Evolutionary conservation across 2,113 vertebrate species (phyloP), one percentile per base, ranked within the genome.

Genomic region (Datnioides undecimradiatus): DNA sequence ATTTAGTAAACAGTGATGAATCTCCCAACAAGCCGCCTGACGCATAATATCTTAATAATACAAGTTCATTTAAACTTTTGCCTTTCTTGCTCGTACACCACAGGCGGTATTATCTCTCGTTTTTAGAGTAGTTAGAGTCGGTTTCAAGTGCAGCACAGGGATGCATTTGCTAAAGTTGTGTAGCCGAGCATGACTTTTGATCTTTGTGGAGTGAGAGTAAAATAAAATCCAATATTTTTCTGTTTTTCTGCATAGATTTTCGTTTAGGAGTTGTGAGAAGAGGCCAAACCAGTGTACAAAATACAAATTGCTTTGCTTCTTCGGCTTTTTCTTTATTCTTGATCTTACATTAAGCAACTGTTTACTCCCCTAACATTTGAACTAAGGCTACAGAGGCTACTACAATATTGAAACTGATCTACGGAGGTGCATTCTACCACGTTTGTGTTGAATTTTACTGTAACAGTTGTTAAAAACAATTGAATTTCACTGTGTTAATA

Each of bases 1-100:
- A 27, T 52, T 84, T 45, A 33, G 46, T 59, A 40, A 73, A 63
- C 41, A 4, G 29, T 48, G n/a, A 36, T 40, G n/a, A 54, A 49
- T 62, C 33, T 38, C 16, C 3, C 23, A 27, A 5, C 5, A 31
- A 48, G 29, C 40, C 21, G 36, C 73, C 69, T 46, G 48, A 49
- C 23, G 43, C 5, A 3, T 1, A 19, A 3, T n/a, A n/a, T 4
- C 27, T 4, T 25, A 36, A 9, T 17, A 62, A 14, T 66, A 10
- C 19, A 27, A 3, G 4, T 7, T 55, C 9, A 52, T 13, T 23
- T 69, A 49, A 45, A 0, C 13, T 79, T 31, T 29, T 66, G 19
- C 21, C 57, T 29, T 14, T 55, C 40, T 64, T 43, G 16, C 8
- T 17, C 16, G 41, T 6, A 65, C 4, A 29, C 23, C 31, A 31